Conservation (phyloP, 2,797 vertebrate species). For the Serranus cabrilla region DNA sequence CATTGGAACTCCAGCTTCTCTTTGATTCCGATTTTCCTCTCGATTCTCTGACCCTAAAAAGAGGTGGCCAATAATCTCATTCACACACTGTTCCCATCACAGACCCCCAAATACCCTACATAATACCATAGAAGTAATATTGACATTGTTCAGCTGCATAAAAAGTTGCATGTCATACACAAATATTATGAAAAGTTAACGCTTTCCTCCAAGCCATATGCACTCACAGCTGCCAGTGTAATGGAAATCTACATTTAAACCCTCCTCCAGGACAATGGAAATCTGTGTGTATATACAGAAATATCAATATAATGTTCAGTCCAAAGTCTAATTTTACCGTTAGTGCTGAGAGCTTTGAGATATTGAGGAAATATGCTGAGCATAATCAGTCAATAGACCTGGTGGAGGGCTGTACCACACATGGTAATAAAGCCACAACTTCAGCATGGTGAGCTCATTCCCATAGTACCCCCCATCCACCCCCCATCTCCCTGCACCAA, state of each 20-base stretch:
- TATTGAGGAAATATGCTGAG: conserved; percentile 56
- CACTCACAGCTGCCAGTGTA: conserved; percentile 47
- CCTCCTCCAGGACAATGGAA: conserved; percentile 52
- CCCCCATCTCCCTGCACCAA: conserved; percentile 78
- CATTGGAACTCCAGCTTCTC: conserved; percentile 82
- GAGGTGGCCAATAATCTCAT: conserved; percentile 81
- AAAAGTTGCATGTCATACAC: conserved; percentile 81
- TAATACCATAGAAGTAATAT: conserved; percentile 77
- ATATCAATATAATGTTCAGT: conserved; percentile 66
- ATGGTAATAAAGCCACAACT: conserved; percentile 82
- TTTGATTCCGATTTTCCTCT: conserved; percentile 80
- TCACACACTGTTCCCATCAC: conserved; percentile 71
- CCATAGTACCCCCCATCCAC: conserved; percentile 76
- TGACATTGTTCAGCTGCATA: conserved; percentile 80
- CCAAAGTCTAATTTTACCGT: conserved; percentile 65
- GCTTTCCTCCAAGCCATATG: conserved; percentile 48
- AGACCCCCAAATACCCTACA: conserved; percentile 65
- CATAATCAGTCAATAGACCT: conserved; percentile 68
- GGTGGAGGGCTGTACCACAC: conserved; percentile 62
- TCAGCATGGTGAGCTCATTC: conserved; percentile 83
- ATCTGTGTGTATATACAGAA: conserved; percentile 56
- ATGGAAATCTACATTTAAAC: conserved; percentile 70
- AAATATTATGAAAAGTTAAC: conserved; percentile 82
- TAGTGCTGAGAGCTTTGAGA: conserved; percentile 60
- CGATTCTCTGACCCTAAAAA: conserved; percentile 81